Evolutionary conservation across 2,888 invertebrate species (phyloP).

Genomic region (Blomia tropicalis): DNA sequence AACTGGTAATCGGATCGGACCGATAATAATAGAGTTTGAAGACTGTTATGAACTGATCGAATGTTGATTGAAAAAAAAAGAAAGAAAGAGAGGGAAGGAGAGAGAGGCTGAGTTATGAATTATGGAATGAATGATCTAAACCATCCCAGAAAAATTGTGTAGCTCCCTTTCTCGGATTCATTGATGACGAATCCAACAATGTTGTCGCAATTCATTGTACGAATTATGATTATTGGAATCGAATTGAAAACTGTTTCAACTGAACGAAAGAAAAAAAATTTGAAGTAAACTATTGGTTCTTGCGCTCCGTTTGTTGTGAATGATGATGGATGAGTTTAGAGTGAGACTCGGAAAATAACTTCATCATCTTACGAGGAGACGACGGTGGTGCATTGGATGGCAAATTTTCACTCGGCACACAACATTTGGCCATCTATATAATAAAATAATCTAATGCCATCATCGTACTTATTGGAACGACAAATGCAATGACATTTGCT

Average conservation of each 20-base stretch:
- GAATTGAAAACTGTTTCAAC: neutral
- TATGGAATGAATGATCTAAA: neutral
- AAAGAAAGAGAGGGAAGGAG: neutral
- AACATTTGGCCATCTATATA: no score
- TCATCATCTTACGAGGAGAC: no score
- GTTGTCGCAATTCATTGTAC: no score
- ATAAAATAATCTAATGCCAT: no score
- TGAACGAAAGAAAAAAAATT: neutral
- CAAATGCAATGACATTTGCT: no score
- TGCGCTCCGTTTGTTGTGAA: neutral
- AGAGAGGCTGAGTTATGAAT: neutral
- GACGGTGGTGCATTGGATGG: no score
- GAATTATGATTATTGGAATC: no score
- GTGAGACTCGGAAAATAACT: constrained; percentile 12
- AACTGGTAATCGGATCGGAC: constrained; percentile 5
- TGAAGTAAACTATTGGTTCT: neutral
- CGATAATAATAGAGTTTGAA: neutral
- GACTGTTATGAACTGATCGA: neutral
- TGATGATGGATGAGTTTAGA: constrained; percentile 13
- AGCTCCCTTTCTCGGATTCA: no score
- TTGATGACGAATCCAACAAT: no score
- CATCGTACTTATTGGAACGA: no score
- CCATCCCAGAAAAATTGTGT: no score
- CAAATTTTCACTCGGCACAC: neutral
- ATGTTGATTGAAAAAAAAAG: neutral